Base-by-base conservation (phyloP, 2,888 invertebrate genomes). In the Calameuta pallipes region DNA sequence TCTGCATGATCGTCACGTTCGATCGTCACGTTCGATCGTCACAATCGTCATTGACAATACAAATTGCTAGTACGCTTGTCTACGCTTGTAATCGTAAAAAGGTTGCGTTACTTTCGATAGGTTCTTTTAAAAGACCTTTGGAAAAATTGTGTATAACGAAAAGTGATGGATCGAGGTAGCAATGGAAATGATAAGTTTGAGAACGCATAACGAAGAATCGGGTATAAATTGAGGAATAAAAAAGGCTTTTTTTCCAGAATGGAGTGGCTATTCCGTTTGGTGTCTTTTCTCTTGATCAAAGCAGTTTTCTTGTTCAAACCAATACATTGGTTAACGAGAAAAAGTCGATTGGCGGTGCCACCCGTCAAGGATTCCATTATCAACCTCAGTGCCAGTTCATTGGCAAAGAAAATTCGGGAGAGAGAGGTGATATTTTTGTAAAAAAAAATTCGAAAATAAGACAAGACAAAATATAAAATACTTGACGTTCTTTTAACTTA, bases 361-460 rank as follows among this genome's bases (percentile, higher is more conserved):
- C 81, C 87, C 0, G 79, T 86, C 13, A 82, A 80, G 23, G 83
- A 89, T 82, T 80, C 85, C 34, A 75, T 92, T 13, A 80, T 91
- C 1, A 81, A 86, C 41, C 74, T 86, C 56, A 90, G 87, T 56
- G 91, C 90, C 11, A 82, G 78, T 11, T 81, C 82, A 11, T 77
- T 91, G 34, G 90, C 91, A 2, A 83, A 82, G 31, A 87, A 86
- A 78, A 91, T 92, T 31, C 81, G 91, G 78, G 80, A 84, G 1
- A 75, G 86, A 74, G 83, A 91, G 83, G 91, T 91, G 80, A 86
- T 81, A 81, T 35, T 31, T 74, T 76, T 13, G 15, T 56, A 75
- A 70, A 11, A 37, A 41, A 75, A 71, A 69, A 37, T 9, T 56
- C 2, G 31, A 31, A 33, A 71, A n/a, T 15, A 33, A 23, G 9